These are phyloP conservation scores for Mesopsocus fuscifrons DNA, from an alignment of 2,888 invertebrate species.

Conservation along the genomic window DNA sequence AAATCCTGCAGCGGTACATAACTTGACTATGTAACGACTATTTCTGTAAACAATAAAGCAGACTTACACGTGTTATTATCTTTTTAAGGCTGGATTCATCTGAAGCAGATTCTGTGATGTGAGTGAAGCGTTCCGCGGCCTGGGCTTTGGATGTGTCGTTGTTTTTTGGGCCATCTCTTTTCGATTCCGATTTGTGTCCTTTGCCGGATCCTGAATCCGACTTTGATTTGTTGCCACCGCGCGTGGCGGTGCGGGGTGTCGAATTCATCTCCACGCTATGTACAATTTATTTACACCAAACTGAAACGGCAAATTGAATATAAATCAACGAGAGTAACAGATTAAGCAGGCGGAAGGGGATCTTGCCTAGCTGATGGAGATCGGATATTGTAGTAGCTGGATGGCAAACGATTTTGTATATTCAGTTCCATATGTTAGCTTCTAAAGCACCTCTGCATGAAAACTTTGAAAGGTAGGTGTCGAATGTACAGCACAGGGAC, in stretches of 20 bases:
- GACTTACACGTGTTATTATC: conserved; percentile 43
- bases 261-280: conserved; percentile 49
- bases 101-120: conserved; percentile 48
- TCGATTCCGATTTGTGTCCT: conserved; percentile 32
- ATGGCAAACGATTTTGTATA: too few species aligned
- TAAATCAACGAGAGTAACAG: too few species aligned
- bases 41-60: too few species aligned
- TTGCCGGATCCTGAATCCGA: conserved; percentile 17
- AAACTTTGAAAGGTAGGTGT: too few species aligned
- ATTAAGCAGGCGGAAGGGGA: too few species aligned
- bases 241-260: conserved; percentile 44
- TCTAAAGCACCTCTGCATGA: too few species aligned
- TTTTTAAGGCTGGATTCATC: conserved; percentile 41
- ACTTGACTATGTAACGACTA: too few species aligned
- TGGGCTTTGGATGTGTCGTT: conserved; percentile 35
- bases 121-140: conserved; percentile 66
- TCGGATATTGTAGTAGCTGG: too few species aligned
- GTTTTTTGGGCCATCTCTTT: conserved; percentile 38
- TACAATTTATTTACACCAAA: conserved; percentile 67
- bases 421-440: too few species aligned
- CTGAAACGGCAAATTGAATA: conserved; percentile 30
- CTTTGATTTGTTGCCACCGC: conserved; percentile 32
- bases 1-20: too few species aligned
- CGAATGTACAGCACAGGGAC: too few species aligned
- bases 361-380: too few species aligned